These are phyloP conservation scores for Trisateles emortualis DNA, from an alignment of 2,888 invertebrate genomes.

Conservation along the genomic window DNA sequence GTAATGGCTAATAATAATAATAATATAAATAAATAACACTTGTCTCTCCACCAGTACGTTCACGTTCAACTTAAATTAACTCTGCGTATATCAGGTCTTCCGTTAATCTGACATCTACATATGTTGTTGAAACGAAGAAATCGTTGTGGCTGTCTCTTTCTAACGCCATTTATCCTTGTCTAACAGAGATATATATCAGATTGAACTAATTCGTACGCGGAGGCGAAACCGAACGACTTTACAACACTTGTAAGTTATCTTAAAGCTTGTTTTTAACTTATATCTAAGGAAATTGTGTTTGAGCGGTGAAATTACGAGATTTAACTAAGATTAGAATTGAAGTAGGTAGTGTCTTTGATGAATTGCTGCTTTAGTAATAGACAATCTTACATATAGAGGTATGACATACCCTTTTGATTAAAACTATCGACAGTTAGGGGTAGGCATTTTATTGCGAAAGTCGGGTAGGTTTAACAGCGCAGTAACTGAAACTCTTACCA, in stretches of 20 bases:
- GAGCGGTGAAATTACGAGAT: slow-evolving; percentile 33
- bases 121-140: slow-evolving; percentile 64
- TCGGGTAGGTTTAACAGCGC: too few relatives aligned
- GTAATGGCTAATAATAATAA: background rate
- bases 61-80: slow-evolving; percentile 72
- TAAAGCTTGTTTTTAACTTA: slow-evolving; percentile 36
- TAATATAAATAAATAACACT: slow-evolving; percentile 24
- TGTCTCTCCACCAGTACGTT: slow-evolving; percentile 46
- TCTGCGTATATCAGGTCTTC: slow-evolving; percentile 64
- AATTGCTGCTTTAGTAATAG: background rate
- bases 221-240: slow-evolving; percentile 37
- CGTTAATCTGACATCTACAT: slow-evolving; percentile 73
- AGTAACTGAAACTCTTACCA: too few relatives aligned
- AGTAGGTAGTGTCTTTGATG: background rate
- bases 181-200: slow-evolving; percentile 48
- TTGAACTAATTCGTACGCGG: slow-evolving; percentile 48
- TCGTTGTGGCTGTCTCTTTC: slow-evolving; percentile 43
- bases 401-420: too few relatives aligned
- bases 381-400: too few relatives aligned
- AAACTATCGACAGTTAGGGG: too few relatives aligned
- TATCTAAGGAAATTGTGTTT: slow-evolving; percentile 37
- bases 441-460: too few relatives aligned
- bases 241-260: slow-evolving; percentile 38
- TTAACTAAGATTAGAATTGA: background rate
- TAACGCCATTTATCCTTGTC: slow-evolving; percentile 50